Evolutionary conservation across 2,113 vertebrate species (phyloP).

Genomic region (Silurus asotus): DNA sequence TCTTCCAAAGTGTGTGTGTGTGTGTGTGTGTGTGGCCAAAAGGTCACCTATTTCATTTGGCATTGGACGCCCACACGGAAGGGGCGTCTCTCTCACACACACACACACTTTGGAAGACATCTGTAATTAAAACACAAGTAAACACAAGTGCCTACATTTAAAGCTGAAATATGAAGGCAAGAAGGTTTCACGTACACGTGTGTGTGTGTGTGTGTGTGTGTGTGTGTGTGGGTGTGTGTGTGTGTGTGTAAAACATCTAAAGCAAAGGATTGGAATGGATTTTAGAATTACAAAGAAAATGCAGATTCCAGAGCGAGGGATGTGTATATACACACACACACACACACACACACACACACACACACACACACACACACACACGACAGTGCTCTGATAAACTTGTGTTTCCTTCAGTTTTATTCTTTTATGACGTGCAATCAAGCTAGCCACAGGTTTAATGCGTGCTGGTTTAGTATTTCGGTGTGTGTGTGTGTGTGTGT

Average conservation of each 20-base stretch:
- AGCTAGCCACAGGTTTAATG: not conserved
- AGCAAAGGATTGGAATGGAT: not conserved
- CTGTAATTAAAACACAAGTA: too few species aligned
- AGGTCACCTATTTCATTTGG: not conserved
- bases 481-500: slow-evolving; percentile 1
- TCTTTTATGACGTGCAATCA: not conserved
- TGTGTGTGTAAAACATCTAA: too few species aligned
- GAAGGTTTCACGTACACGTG: not conserved
- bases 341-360: too few species aligned
- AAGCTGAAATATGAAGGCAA: not conserved
- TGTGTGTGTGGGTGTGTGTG: not conserved
- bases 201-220: slow-evolving; percentile 6
- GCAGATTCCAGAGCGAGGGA: slow-evolving; percentile 65
- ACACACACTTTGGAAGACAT: not conserved
- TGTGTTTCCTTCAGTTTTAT: not conserved
- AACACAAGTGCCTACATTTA: not conserved
- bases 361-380: too few species aligned
- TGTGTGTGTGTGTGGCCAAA: not conserved
- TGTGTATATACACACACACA: slow-evolving; percentile 66
- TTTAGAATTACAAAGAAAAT: not conserved
- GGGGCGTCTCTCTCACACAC: not conserved
- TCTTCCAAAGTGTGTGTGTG: slow-evolving; percentile 7
- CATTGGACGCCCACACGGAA: not conserved
- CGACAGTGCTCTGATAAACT: too few species aligned
- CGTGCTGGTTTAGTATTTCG: not conserved